Percentiles rank a stretch among this genome's conserved stretches.
phyloP scores from a whole-genome alignment of 1,140 invertebrate species.

The Halotydeus destructor region DNA sequence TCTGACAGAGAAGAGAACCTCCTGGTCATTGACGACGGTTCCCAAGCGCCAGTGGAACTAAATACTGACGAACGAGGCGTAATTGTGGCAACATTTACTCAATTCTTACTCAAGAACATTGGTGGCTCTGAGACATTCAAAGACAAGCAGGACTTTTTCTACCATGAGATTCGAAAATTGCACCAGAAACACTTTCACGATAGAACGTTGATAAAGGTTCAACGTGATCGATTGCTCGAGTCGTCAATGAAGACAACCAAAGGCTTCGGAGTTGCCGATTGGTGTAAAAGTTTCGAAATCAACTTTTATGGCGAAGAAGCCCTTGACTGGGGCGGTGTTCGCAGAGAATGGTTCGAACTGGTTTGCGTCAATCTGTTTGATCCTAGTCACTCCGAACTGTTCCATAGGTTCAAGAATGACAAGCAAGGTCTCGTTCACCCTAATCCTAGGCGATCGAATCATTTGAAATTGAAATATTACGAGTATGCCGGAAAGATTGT shows the following conservation, averaged over 20 bases:
- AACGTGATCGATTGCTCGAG: constrained; percentile 53
- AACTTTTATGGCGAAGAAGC: constrained; percentile 75
- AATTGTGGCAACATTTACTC: constrained; percentile 73
- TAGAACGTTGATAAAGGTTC: constrained; percentile 51
- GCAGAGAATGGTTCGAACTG: constrained; percentile 80
- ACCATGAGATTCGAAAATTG: constrained; percentile 67
- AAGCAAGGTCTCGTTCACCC: constrained; percentile 45
- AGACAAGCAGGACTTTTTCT: constrained; percentile 85
- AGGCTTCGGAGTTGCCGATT: constrained; percentile 52
- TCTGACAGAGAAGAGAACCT: constrained; percentile 29
- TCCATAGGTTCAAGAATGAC: constrained; percentile 61
- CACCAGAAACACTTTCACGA: constrained; percentile 65
- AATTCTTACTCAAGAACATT: constrained; percentile 81
- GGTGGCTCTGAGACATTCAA: constrained; percentile 82
- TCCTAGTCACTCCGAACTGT: constrained; percentile 43
- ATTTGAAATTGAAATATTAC: constrained; percentile 65
- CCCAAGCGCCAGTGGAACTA: constrained; percentile 59
- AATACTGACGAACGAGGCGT: constrained; percentile 62
- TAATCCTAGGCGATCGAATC: constrained; percentile 45
- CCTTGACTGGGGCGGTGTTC: constrained; percentile 80
- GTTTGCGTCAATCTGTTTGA: constrained; percentile 69
- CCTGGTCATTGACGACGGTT: constrained; percentile 68
- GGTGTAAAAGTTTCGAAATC: constrained; percentile 82
- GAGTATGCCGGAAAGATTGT: constrained; percentile 83
- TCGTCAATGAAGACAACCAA: constrained; percentile 54